Conservation (phyloP, 2,797 vertebrate genomes). For the Emydoidea blandingii region DNA sequence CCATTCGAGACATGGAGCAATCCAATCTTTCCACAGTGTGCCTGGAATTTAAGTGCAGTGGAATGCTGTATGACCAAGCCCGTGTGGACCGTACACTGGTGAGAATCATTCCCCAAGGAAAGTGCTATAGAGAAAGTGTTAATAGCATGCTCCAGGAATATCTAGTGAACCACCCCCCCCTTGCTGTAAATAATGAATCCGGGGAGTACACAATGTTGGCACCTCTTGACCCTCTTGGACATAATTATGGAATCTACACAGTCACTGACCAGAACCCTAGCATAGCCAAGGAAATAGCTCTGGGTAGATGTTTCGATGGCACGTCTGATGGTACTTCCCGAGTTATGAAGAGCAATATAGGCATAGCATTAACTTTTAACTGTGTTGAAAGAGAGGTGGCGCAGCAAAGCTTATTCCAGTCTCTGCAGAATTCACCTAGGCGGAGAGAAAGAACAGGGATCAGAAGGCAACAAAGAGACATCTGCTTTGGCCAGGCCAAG, state of each 20-base stretch:
- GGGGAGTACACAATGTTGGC: slow-evolving; percentile 98
- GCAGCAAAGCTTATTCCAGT: slow-evolving; percentile 90
- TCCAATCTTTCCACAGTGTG: slow-evolving; percentile 89
- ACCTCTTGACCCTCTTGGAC: slow-evolving; percentile 95
- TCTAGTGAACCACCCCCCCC: slow-evolving; percentile 95
- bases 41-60: slow-evolving; percentile 97
- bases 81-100: slow-evolving; percentile 95
- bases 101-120: slow-evolving; percentile 94
- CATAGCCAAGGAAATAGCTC: slow-evolving; percentile 95
- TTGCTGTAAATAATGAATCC: slow-evolving; percentile 96
- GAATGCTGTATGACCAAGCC: slow-evolving; percentile 97
- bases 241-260: slow-evolving; percentile 99
- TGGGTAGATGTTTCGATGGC: slow-evolving; percentile 97
- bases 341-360: slow-evolving; percentile 93
- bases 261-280: slow-evolving; percentile 97
- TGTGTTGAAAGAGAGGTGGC: slow-evolving; percentile 87
- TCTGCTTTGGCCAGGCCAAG: slow-evolving; percentile 65
- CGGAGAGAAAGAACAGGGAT: slow-evolving; percentile 76
- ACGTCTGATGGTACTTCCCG: slow-evolving; percentile 94
- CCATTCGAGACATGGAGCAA: slow-evolving; percentile 88
- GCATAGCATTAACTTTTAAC: slow-evolving; percentile 92
- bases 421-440: slow-evolving; percentile 82
- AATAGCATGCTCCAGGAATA: slow-evolving; percentile 96
- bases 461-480: slow-evolving; percentile 82
- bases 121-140: slow-evolving; percentile 91